A percentile compares a stretch with the other conserved stretches of the same genome.
Evolutionary conservation across 2,888 invertebrate genomes (phyloP).

Genomic region (Reticulitermes lucifugus): DNA sequence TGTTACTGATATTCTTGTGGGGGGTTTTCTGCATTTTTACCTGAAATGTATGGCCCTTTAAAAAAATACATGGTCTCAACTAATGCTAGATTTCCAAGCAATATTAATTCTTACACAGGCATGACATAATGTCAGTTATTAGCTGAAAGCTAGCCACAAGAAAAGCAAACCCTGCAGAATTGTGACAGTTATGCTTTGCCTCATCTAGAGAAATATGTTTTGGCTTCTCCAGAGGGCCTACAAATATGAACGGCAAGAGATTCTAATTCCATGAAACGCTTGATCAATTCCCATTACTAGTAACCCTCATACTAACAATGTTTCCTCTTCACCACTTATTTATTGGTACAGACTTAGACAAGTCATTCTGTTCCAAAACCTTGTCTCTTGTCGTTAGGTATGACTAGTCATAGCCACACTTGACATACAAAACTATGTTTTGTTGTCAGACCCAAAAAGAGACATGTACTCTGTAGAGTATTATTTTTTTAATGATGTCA

Average conservation of each 20-base stretch:
- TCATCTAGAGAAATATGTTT: neutral
- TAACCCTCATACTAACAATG: neutral
- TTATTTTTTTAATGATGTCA: slow-evolving; percentile 26
- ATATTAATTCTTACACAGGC: neutral
- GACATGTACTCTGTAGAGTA: slow-evolving; percentile 32
- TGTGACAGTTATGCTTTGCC: neutral
- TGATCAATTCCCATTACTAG: slow-evolving; percentile 23
- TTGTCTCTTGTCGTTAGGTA: slow-evolving; percentile 42
- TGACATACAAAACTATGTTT: slow-evolving; percentile 15
- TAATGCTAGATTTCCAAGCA: neutral
- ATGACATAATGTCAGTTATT: neutral
- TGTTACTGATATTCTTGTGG: neutral
- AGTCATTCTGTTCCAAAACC: neutral
- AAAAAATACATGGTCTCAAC: neutral
- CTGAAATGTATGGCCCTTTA: neutral
- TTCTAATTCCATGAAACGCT: slow-evolving; percentile 20
- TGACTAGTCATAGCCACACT: slow-evolving; percentile 13
- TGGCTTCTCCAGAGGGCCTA: neutral
- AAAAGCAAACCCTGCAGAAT: neutral
- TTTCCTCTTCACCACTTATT: neutral
- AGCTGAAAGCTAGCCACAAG: neutral
- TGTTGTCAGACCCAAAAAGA: slow-evolving; percentile 9
- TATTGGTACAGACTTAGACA: neutral
- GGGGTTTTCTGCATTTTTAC: slow-evolving; percentile 10
- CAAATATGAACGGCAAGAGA: neutral